These are phyloP conservation scores for Leuctra nigra DNA, from an alignment of 2,888 invertebrate genomes.

Conservation along the genomic window DNA sequence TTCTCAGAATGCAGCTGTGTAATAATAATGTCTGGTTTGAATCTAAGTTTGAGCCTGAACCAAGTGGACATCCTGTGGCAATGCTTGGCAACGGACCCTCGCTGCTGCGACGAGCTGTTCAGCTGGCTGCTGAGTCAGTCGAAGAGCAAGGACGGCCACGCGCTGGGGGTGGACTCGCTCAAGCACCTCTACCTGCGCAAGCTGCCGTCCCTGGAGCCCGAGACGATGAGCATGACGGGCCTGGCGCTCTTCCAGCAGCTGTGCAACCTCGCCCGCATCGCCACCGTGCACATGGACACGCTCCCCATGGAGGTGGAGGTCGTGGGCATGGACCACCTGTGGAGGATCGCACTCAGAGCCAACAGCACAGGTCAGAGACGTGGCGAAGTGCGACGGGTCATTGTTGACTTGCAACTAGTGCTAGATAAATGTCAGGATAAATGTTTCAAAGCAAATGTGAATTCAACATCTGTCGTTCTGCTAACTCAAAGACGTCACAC, in stretches of 20 bases:
- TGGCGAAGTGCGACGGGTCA: no score
- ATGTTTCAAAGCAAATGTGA: no score
- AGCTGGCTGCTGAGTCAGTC: constrained; percentile 91
- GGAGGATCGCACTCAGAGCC: constrained; percentile 88
- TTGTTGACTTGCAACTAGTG: no score
- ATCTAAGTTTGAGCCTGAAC: constrained; percentile 65
- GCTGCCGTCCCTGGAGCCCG: constrained; percentile 80
- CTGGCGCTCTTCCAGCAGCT: constrained; percentile 86
- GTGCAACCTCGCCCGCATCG: constrained; percentile 77
- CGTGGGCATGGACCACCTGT: constrained; percentile 87
- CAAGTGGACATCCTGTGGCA: constrained; percentile 91
- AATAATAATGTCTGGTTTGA: no score
- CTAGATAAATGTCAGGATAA: no score
- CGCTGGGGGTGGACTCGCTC: constrained; percentile 77
- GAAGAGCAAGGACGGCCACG: constrained; percentile 81
- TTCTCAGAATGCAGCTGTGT: not conserved
- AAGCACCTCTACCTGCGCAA: constrained; percentile 84
- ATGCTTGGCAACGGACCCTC: constrained; percentile 76
- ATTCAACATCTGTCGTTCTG: no score
- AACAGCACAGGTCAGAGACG: constrained; percentile 70
- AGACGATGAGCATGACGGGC: constrained; percentile 87
- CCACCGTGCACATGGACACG: constrained; percentile 60
- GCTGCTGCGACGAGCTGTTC: constrained; percentile 87
- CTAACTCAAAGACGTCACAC: no score
- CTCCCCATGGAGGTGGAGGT: constrained; percentile 48